These are phyloP conservation scores for Vespertilio murinus DNA, from an alignment of 2,797 vertebrate species.

Conservation along the genomic window DNA sequence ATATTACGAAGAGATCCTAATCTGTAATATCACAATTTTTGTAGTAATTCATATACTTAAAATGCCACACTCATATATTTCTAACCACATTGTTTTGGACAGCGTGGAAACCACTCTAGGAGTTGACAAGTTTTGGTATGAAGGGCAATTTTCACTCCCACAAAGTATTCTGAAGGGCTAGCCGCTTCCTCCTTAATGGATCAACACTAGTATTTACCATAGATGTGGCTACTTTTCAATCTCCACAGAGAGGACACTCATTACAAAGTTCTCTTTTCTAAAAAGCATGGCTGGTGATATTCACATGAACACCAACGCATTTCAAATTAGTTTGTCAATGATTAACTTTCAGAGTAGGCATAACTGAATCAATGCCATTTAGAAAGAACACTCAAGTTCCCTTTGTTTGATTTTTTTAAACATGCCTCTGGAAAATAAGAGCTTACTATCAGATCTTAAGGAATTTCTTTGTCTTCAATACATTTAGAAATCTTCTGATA, in stretches of 20 bases:
- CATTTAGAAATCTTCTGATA: neutral
- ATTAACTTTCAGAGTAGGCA: constrained; percentile 11
- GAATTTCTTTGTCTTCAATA: constrained; percentile 24
- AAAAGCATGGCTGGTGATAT: constrained; percentile 20
- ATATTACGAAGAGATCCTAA: neutral
- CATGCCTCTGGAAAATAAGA: neutral
- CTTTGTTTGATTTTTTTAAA: constrained; percentile 26
- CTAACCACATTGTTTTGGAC: neutral
- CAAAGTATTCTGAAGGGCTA: neutral
- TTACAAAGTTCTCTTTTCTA: neutral
- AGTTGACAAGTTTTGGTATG: neutral
- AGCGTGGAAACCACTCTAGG: neutral
- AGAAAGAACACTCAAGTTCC: neutral
- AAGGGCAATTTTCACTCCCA: constrained; percentile 32
- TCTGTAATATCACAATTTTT: neutral
- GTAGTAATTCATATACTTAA: neutral
- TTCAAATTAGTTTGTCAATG: neutral
- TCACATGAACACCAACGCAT: neutral
- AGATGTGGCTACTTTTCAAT: neutral
- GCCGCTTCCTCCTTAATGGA: neutral
- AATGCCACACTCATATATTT: constrained; percentile 9
- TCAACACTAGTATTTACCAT: neutral
- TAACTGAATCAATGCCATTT: neutral
- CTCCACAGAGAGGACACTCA: neutral
- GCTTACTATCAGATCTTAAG: neutral